Conservation (phyloP, 1,140 invertebrate genomes). For the Lasaia peninsularis region DNA sequence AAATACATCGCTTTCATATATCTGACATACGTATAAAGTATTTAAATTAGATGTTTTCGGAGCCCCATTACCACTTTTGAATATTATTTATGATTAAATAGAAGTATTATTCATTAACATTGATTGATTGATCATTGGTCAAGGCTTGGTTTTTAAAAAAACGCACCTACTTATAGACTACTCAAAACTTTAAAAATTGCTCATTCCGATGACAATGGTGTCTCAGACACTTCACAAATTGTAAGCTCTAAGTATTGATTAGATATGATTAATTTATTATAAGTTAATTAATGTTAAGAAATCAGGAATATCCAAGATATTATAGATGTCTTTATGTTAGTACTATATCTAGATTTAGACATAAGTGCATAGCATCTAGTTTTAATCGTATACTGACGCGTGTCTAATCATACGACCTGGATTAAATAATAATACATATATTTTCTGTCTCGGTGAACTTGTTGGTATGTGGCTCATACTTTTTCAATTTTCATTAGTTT, state of each 20-base stretch:
- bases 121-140: neutral
- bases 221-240: constrained; percentile 39
- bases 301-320: constrained; percentile 73
- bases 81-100: too few relatives aligned
- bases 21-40: too few relatives aligned
- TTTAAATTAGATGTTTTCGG: too few relatives aligned
- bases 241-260: constrained; percentile 69
- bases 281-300: constrained; percentile 61
- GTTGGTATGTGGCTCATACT: too few relatives aligned
- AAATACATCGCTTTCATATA: too few relatives aligned
- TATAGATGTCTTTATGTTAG: constrained; percentile 52
- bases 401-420: constrained; percentile 53
- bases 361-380: constrained; percentile 19
- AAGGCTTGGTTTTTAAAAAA: neutral
- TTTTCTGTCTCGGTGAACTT: too few relatives aligned
- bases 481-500: too few relatives aligned
- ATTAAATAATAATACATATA: neutral
- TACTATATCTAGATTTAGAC: constrained; percentile 28
- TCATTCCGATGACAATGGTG: constrained; percentile 50
- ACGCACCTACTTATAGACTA: too few relatives aligned
- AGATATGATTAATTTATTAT: constrained; percentile 72
- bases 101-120: too few relatives aligned
- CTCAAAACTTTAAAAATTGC: constrained; percentile 35
- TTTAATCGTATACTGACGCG: constrained; percentile 43
- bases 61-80: too few relatives aligned